These are phyloP conservation scores for Thelaira solivaga DNA, from an alignment of 2,888 invertebrate species.

Conservation along the genomic window DNA sequence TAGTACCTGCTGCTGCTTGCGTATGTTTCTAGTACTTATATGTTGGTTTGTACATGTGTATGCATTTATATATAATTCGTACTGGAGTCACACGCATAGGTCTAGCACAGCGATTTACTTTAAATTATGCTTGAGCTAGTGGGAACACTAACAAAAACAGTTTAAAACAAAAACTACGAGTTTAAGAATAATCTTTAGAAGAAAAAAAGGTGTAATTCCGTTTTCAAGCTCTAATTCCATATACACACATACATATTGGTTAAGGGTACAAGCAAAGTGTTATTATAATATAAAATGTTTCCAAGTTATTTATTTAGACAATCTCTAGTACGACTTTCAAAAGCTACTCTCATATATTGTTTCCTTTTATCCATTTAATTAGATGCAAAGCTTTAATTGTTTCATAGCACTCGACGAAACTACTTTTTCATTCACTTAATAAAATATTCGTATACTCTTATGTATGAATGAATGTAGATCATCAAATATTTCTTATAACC, in stretches of 20 bases:
- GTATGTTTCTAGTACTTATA: conserved; percentile 5
- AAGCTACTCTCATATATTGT: too few relatives aligned
- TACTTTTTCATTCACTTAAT: conserved; percentile 4
- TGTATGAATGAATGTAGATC: conserved; percentile 50
- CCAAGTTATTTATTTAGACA: too few relatives aligned
- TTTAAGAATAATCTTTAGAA: conserved; percentile 15
- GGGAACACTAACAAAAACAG: conserved; percentile 49
- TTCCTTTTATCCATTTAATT: too few relatives aligned
- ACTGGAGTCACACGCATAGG: conserved; percentile 52
- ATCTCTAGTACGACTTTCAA: too few relatives aligned
- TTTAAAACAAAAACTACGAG: conserved; percentile 2
- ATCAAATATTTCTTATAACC: conserved; percentile 41
- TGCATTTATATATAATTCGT: not conserved
- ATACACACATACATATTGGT: too few relatives aligned
- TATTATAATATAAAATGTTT: too few relatives aligned
- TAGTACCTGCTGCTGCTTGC: conserved; percentile 10
- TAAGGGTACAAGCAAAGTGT: not conserved
- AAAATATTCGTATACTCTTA: conserved; percentile 39
- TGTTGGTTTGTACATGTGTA: not conserved
- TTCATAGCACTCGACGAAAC: not conserved
- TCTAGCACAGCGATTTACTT: conserved; percentile 72
- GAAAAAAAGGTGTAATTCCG: conserved; percentile 40
- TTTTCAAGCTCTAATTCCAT: conserved; percentile 42
- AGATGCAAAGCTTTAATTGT: too few relatives aligned
- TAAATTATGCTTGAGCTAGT: conserved; percentile 70